Evolutionary conservation across 2,888 invertebrate genomes (phyloP), one percentile per base, ranked within the genome.

Genomic region (Pantelozetes paolii): DNA sequence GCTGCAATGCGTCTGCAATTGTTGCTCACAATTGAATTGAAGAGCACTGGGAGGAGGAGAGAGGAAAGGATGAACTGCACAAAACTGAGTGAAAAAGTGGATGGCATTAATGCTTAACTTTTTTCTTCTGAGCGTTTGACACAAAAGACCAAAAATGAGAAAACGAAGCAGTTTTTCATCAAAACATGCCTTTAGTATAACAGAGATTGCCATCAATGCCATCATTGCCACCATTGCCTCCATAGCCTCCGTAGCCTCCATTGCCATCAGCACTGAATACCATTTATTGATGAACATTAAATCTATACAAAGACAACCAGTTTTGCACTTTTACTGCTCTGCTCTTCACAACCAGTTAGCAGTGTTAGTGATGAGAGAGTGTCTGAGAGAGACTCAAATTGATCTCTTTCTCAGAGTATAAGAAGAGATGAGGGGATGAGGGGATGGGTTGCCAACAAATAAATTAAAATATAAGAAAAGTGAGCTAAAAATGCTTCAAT

Each of bases 221-320:
- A 36, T 67, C 67, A 67, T 23, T 62, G 62, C 62, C 30, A 62
- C 32, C 62, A 62, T n/a, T n/a, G n/a, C n/a, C n/a, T n/a, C n/a
- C n/a, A 67, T 67, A 42, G 67, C 67, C 36, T 42, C 42, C 67
- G 42, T 23, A 32, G 36, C 5, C 36, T 8, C 42, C 67, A 67
- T 23, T 62, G 62, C 62, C 30, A 62, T 62, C 62, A 62, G 23
- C 67, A 67, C 67, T 67, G 67, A 67, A 67, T 67, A 23, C 67
- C 67, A 67, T 67, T 67, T 67, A 67, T 67, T 67, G 67, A 67
- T 67, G 67, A 67, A 67, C 67, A 67, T 67, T 67, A 67, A 67
- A 23, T 67, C 67, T 67, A 40, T 67, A 67, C 32, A 67, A 67
- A 67, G 67, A 40, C 32, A 8, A 40, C 67, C 30, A 62, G 62